Percentiles rank a stretch among this genome's conserved stretches.
phyloP scores from a whole-genome alignment of 1,140 invertebrate genomes.

The Aphidius ervi region DNA sequence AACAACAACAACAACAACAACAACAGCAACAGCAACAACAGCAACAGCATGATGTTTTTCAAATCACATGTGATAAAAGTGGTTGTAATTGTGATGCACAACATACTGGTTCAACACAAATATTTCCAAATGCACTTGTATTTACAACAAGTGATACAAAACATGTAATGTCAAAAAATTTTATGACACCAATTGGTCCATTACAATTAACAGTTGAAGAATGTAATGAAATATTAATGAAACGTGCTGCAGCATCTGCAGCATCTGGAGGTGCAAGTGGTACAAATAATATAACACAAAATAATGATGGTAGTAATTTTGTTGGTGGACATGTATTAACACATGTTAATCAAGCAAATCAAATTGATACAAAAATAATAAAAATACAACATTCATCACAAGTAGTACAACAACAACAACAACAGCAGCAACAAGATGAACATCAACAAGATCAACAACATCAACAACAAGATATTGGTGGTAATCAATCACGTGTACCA shows the following conservation, averaged over 20 bases:
- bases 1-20: constrained; percentile 34
- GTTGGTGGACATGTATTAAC: constrained; percentile 47
- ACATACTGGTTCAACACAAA: constrained; percentile 37
- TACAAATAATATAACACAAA: constrained; percentile 43
- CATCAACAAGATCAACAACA: constrained; percentile 47
- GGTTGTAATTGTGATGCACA: constrained; percentile 49
- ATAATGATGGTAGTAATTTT: constrained; percentile 52
- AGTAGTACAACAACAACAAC: too few species aligned
- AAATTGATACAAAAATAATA: constrained; percentile 35
- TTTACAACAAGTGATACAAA: constrained; percentile 47
- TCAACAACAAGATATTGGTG: constrained; percentile 59
- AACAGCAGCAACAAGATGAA: too few species aligned
- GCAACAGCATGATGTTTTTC: constrained; percentile 49
- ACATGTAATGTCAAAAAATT: constrained; percentile 50
- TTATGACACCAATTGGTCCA: constrained; percentile 66
- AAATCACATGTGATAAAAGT: constrained; percentile 47
- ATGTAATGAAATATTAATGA: constrained; percentile 73
- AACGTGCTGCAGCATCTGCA: constrained; percentile 54
- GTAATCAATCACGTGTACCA: constrained; percentile 55
- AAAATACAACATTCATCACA: too few species aligned
- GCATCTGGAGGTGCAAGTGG: constrained; percentile 30
- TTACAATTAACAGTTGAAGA: constrained; percentile 70
- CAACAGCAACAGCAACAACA: constrained; percentile 28
- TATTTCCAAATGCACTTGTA: constrained; percentile 48
- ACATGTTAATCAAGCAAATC: constrained; percentile 52